Evolutionary conservation across 1,140 invertebrate species (phyloP).

Genomic region (Penaeus chinensis): DNA sequence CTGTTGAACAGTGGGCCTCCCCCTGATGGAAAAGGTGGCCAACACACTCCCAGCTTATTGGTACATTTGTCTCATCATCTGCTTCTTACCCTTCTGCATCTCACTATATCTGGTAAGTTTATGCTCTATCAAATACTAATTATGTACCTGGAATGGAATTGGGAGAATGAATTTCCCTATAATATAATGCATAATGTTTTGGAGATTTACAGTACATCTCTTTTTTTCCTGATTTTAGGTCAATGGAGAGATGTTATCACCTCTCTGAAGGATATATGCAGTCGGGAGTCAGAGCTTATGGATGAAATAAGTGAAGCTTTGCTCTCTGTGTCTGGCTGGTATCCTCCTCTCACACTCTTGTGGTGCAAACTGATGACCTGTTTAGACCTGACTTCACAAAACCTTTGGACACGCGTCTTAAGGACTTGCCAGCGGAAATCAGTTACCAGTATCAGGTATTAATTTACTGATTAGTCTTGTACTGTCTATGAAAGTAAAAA

Average conservation of each 20-base stretch:
- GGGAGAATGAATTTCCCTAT: too few relatives aligned
- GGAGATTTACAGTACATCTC: not conserved
- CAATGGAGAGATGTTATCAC: conserved; percentile 52
- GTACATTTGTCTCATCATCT: conserved; percentile 51
- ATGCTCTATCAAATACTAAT: too few relatives aligned
- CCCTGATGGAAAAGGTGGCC: not conserved
- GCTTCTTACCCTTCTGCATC: conserved; percentile 49
- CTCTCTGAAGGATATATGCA: conserved; percentile 52
- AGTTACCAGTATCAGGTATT: conserved; percentile 64
- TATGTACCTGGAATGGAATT: too few relatives aligned
- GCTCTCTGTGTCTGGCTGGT: conserved; percentile 69
- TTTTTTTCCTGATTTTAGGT: conserved; percentile 16
- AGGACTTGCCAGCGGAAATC: conserved; percentile 67
- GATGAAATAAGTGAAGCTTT: conserved; percentile 73
- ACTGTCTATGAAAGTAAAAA: not conserved
- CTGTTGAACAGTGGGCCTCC: conserved; percentile 37
- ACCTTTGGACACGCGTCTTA: conserved; percentile 75
- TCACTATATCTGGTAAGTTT: conserved; percentile 48
- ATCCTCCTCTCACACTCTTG: conserved; percentile 76
- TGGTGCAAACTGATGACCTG: conserved; percentile 80
- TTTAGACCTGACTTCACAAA: conserved; percentile 75
- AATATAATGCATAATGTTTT: too few relatives aligned
- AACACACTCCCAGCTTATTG: conserved; percentile 36
- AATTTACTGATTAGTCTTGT: too few relatives aligned
- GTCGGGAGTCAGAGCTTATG: conserved; percentile 34